Evolutionary conservation across 2,113 vertebrate species (phyloP).

Genomic region (Columba livia): DNA sequence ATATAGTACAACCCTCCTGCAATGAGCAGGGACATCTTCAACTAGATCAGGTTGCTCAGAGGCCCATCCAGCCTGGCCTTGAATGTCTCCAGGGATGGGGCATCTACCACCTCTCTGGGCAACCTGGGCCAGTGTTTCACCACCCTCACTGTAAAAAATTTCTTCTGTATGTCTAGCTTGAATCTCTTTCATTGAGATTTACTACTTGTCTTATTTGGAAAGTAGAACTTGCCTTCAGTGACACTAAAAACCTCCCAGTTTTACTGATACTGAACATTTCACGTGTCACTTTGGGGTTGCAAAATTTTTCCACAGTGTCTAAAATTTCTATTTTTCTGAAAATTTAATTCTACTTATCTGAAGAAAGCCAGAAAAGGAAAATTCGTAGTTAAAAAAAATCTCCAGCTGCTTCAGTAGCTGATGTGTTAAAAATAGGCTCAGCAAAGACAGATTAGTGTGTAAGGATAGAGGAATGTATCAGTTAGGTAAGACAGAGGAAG

Average conservation of each 20-base stretch:
- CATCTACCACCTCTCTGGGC: neutral
- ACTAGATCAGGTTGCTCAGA: neutral
- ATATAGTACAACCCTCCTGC: neutral
- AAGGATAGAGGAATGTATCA: neutral
- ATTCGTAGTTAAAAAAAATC: fast-evolving
- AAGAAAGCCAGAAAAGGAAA: neutral
- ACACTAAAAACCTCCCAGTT: neutral
- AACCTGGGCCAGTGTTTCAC: neutral
- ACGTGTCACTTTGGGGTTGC: neutral
- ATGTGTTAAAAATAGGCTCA: neutral
- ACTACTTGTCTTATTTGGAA: neutral
- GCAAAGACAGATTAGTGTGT: neutral
- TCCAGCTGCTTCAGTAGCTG: neutral
- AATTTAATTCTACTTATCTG: neutral
- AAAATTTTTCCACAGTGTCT: neutral
- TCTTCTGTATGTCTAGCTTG: neutral
- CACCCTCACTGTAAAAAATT: fast-evolving
- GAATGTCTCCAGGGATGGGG: neutral
- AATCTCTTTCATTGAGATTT: neutral
- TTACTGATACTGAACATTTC: neutral
- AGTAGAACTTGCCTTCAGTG: neutral
- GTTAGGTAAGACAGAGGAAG: neutral
- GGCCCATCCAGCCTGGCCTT: neutral
- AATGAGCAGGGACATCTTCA: no score
- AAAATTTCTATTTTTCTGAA: neutral